Evolutionary conservation across 2,797 vertebrate species (phyloP), one percentile per base, ranked within the genome.

Genomic region (Poeciliopsis presidionis): DNA sequence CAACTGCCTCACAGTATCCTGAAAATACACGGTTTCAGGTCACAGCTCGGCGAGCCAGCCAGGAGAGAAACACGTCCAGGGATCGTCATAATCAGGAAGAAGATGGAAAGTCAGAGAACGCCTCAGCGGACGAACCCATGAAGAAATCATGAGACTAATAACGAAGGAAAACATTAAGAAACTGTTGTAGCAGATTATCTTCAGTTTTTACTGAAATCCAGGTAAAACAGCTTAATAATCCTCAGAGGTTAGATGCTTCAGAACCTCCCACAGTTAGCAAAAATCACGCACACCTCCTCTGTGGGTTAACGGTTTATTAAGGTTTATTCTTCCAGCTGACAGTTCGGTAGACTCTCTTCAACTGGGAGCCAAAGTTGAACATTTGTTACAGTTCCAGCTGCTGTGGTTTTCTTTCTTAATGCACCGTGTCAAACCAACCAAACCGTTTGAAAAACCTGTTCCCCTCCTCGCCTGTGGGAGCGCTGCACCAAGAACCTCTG

Each of bases 181-280:
- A 59, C 74, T 47, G 72, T 57, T 72, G 78, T 79, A 74, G 90
- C 49, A 85, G 61, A 84, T 84, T 86, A 85, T 76, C 82, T 82
- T 39, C 20, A 33, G 69, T 77, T 28, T 49, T 53, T 72, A 70
- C 67, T 79, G 28, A 51, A n/a, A 43, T 80, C 45, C 55, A 72
- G 73, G 49, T 43, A 61, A 43, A 79, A 43, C 36, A 71, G 43
- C 47, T 51, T n/a, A 70, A 25, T 82, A 70, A 36, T 45, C 11
- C 11, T 3, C 61, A 46, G 46, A 75, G 73, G 20, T 77, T 1
- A 78, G 59, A 84, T 3, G 65, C 4, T 63, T 39, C 45, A 72
- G 13, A 20, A 18, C 18, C 33, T 57, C 13, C 18, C 49, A 43
- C n/a, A 69, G n/a, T 51, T 69, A 65, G 73, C 4, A 57, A 30